Evolutionary conservation across 2,113 vertebrate genomes (phyloP).

Genomic region (Romanogobio albipinnatus): DNA sequence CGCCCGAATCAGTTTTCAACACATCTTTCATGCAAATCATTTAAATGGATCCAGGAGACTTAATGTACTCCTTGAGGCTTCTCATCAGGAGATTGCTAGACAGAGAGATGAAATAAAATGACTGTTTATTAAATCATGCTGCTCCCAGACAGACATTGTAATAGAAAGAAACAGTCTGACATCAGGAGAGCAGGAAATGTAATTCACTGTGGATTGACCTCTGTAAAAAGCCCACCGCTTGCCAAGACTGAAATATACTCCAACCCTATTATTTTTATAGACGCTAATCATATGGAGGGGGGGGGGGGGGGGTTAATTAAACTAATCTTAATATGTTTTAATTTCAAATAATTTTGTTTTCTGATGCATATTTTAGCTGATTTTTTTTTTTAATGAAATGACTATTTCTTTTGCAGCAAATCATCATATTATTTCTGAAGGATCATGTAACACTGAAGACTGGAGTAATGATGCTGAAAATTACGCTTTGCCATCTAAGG

Average conservation of each 20-base stretch:
- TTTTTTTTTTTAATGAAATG: background rate
- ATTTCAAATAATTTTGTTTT: background rate
- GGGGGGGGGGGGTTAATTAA: background rate
- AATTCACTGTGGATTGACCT: conserved; percentile 49
- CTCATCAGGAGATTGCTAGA: conserved; percentile 61
- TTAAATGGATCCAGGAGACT: conserved; percentile 62
- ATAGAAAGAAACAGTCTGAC: conserved; percentile 55
- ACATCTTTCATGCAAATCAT: conserved; percentile 57
- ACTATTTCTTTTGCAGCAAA: too few relatives aligned
- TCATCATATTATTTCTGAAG: too few relatives aligned
- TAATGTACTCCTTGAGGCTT: conserved; percentile 65
- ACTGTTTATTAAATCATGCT: conserved; percentile 67
- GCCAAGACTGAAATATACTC: conserved; percentile 33
- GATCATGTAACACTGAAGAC: too few relatives aligned
- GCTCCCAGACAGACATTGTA: conserved; percentile 57
- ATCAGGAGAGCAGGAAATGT: conserved; percentile 47
- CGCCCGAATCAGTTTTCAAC: conserved; percentile 61
- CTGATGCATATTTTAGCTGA: background rate
- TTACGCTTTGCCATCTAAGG: too few relatives aligned
- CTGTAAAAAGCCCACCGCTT: conserved; percentile 36
- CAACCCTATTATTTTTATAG: background rate
- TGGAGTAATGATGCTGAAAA: too few relatives aligned
- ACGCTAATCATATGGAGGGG: background rate
- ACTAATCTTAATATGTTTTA: background rate
- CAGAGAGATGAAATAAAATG: conserved; percentile 61